A percentile compares a stretch with the other conserved stretches of the same genome.
These are phyloP conservation scores for Cuniculus paca DNA, from an alignment of 2,797 vertebrate genomes.

Conservation along the genomic window DNA sequence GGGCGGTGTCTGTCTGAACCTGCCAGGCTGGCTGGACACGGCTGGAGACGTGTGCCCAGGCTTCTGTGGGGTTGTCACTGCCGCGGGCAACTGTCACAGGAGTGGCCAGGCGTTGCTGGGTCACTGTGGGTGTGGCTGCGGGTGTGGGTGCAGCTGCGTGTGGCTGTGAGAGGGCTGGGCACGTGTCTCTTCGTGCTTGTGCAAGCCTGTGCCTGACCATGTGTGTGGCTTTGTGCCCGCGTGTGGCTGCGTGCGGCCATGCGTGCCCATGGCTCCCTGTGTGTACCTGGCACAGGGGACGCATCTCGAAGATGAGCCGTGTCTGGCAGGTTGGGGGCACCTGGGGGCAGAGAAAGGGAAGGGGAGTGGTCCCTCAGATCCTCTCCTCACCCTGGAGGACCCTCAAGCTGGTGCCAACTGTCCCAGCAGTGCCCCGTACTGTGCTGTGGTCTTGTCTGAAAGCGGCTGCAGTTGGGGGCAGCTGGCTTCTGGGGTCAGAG, in stretches of 20 bases:
- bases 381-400: not conserved
- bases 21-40: not conserved
- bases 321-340: not conserved
- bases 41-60: not conserved
- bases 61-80: not conserved
- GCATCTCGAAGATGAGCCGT: fast-evolving
- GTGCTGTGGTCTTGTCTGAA: too few relatives aligned
- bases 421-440: not conserved
- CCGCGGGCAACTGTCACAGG: not conserved
- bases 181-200: not conserved
- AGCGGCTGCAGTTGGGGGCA: not conserved
- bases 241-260: not conserved
- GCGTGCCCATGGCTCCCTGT: not conserved
- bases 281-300: not conserved
- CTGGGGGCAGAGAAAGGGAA: too few relatives aligned
- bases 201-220: not conserved
- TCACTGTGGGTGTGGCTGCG: not conserved
- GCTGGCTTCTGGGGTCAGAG: not conserved
- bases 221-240: not conserved
- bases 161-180: conserved; percentile 36
- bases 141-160: not conserved
- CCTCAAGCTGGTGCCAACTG: fast-evolving
- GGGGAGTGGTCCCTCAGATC: too few relatives aligned
- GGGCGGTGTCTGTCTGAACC: conserved; percentile 45
- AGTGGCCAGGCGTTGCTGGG: not conserved